Evolutionary conservation across 1,140 invertebrate genomes (phyloP).

Genomic region (Branchinecta lynchi): DNA sequence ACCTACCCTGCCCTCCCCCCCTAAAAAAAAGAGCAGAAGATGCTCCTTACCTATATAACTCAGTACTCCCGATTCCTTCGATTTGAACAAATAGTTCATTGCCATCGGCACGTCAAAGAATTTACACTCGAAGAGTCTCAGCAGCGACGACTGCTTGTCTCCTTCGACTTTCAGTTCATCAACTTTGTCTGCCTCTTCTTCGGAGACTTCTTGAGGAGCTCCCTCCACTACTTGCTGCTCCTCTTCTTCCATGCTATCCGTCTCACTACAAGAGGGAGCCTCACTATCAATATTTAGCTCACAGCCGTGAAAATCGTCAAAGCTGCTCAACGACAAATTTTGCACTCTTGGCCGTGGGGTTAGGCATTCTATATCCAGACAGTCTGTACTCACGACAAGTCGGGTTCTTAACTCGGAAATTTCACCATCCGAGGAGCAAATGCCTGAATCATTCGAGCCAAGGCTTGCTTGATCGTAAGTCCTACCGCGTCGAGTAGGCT

Average conservation of each 20-base stretch:
- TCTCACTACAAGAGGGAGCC: conserved; percentile 7
- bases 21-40: too few species aligned
- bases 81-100: conserved; percentile 91
- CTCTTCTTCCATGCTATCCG: conserved; percentile 8
- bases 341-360: conserved; percentile 35
- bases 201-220: conserved; percentile 19
- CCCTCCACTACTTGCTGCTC: conserved; percentile 18
- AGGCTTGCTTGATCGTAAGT: conserved; percentile 46
- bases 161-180: conserved; percentile 21
- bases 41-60: conserved; percentile 63
- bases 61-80: conserved; percentile 93
- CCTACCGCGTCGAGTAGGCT: conserved; percentile 16
- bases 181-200: conserved; percentile 22
- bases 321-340: conserved; percentile 26
- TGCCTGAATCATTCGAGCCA: conserved; percentile 67
- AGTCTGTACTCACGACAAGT: conserved; percentile 22
- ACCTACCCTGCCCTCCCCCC: too few species aligned
- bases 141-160: conserved; percentile 42
- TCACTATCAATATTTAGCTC: conserved; percentile 17
- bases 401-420: conserved; percentile 31
- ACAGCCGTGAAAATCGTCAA: conserved; percentile 19
- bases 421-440: conserved; percentile 56
- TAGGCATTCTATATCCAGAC: conserved; percentile 26
- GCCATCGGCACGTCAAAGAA: conserved; percentile 96
- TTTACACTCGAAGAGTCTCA: conserved; percentile 88